These are phyloP conservation scores for Heptranchias perlo DNA, from an alignment of 2,113 vertebrate genomes.

Conservation along the genomic window DNA sequence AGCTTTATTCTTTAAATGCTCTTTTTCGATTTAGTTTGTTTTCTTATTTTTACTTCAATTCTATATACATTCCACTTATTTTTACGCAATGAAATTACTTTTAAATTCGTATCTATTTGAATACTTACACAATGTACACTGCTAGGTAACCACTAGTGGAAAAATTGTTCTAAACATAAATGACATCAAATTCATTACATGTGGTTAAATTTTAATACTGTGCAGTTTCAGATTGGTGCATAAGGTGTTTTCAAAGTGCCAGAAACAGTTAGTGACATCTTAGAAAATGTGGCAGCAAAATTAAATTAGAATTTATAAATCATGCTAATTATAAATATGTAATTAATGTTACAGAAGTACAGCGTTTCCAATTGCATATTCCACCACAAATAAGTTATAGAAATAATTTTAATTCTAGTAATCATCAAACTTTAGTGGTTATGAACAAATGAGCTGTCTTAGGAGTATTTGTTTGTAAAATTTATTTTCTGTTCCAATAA, in stretches of 20 bases:
- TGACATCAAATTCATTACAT: background rate
- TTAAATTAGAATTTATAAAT: constrained; percentile 26
- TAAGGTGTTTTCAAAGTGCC: constrained; percentile 5
- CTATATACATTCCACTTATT: background rate
- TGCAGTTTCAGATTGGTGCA: background rate
- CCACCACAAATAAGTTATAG: background rate
- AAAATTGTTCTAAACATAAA: background rate
- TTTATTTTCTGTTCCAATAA: background rate
- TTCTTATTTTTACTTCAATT: background rate
- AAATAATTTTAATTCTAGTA: background rate
- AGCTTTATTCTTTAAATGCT: background rate
- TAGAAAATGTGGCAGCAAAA: background rate
- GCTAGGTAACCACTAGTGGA: background rate
- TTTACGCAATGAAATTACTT: background rate
- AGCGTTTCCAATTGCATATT: background rate
- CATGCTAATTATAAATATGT: background rate
- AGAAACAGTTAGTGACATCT: background rate
- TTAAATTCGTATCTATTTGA: background rate
- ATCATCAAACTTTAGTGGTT: constrained; percentile 2
- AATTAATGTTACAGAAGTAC: background rate
- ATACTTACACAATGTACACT: background rate
- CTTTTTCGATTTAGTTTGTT: background rate
- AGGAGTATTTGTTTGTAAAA: background rate
- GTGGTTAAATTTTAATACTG: background rate
- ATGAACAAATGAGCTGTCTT: background rate